Percentiles rank a stretch among this genome's conserved stretches.
Conservation (phyloP, 2,113 vertebrate genomes). For the Osmerus eperlanus region DNA sequence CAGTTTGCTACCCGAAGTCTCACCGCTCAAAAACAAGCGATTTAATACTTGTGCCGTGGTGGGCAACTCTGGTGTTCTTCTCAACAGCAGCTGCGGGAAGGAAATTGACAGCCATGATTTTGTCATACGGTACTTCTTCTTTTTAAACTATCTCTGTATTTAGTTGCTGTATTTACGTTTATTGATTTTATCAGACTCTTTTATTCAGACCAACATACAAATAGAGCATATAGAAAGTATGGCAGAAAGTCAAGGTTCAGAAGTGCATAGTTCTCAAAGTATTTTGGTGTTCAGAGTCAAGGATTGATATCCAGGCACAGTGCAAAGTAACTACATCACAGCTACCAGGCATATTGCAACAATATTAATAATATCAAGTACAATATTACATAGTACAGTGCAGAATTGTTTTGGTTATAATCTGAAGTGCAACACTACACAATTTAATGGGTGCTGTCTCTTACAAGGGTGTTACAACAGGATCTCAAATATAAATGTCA, state of each 20-base stretch:
- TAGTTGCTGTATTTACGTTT: not conserved
- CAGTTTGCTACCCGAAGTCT: slow-evolving; percentile 83
- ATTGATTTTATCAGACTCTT: not conserved
- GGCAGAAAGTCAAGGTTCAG: too few species aligned
- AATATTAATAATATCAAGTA: not conserved
- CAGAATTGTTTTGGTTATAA: too few species aligned
- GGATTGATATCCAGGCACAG: not conserved
- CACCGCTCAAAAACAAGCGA: slow-evolving; percentile 84
- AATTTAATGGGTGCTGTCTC: not conserved
- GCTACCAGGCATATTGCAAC: not conserved
- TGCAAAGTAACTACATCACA: not conserved
- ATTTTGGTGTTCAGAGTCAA: not conserved
- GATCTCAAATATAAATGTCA: too few species aligned
- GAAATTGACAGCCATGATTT: slow-evolving; percentile 86
- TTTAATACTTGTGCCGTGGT: slow-evolving; percentile 86
- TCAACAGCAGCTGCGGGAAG: slow-evolving; percentile 81
- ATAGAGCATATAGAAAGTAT: too few species aligned
- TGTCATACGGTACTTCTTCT: slow-evolving; percentile 76
- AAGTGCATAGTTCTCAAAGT: too few species aligned
- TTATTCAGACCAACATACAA: too few species aligned
- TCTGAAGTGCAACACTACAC: too few species aligned
- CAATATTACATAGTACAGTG: too few species aligned
- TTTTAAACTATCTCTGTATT: not conserved
- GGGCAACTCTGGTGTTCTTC: slow-evolving; percentile 85
- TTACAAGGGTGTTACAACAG: not conserved